Evolutionary conservation across 23 tunicate genomes (phyloP).

Genomic region (Ascidia mentula): DNA sequence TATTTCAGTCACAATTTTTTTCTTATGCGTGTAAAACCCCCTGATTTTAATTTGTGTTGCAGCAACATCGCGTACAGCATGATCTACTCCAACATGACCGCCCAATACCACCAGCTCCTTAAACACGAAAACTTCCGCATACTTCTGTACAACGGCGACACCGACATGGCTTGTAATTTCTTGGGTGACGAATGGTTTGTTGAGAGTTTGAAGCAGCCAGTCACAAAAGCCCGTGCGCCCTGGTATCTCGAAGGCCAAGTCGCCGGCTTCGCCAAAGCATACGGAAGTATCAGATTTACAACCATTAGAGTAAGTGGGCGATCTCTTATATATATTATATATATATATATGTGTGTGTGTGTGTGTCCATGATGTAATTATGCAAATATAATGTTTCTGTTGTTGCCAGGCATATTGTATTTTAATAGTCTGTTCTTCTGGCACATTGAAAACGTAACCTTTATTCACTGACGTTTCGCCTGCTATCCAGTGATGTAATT

Average conservation of each 20-base stretch:
- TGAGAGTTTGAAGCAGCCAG: constrained; percentile 6
- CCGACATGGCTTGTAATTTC: constrained; percentile 55
- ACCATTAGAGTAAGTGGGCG: constrained; percentile 30
- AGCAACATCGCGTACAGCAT: constrained; percentile 15
- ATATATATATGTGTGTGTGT: too few species aligned
- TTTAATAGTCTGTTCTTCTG: too few species aligned
- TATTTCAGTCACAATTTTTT: too few species aligned
- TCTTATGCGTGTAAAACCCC: too few species aligned
- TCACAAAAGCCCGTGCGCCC: constrained; percentile 4
- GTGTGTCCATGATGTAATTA: too few species aligned
- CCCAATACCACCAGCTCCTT: constrained; percentile 17
- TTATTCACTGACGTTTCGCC: too few species aligned
- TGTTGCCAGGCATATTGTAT: too few species aligned
- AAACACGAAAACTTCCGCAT: constrained; percentile 10
- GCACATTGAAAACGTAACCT: too few species aligned
- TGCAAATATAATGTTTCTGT: too few species aligned
- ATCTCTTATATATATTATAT: too few species aligned
- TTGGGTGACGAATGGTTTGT: constrained; percentile 79
- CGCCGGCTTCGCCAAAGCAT: constrained; percentile 25
- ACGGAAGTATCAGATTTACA: constrained; percentile 3
- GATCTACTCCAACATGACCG: constrained; percentile 15
- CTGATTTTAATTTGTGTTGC: too few species aligned
- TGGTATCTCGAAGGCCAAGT: constrained; percentile 51
- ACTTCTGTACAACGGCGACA: constrained; percentile 46
- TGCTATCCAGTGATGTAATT: too few species aligned